Conservation (phyloP, 2,113 vertebrate genomes). For the Neopipo cinnamomea region DNA sequence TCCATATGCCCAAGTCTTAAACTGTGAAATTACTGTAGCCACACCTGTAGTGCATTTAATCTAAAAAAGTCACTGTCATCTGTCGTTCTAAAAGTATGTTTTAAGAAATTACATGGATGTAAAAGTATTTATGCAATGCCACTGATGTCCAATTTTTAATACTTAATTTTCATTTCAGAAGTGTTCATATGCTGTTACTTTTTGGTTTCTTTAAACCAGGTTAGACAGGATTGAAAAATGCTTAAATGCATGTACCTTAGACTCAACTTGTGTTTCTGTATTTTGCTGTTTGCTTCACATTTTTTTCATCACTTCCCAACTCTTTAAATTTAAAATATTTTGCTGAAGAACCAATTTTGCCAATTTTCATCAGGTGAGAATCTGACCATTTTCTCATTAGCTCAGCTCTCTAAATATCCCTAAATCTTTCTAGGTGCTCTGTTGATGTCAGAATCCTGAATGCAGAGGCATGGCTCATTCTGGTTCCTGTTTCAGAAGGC, state of each 20-base stretch:
- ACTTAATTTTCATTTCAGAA: not conserved
- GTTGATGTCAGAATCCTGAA: not conserved
- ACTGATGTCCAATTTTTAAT: not conserved
- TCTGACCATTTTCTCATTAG: not conserved
- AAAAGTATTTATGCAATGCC: not conserved
- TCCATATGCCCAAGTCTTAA: not conserved
- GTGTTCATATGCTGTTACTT: not conserved
- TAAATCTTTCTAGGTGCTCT: not conserved
- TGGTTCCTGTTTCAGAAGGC: not conserved
- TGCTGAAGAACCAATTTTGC: not conserved
- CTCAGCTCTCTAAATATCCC: not conserved
- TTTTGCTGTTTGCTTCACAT: not conserved
- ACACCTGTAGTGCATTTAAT: conserved; percentile 18
- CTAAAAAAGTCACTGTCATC: not conserved
- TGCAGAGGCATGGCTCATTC: not conserved
- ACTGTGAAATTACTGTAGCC: conserved; percentile 29
- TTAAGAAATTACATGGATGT: conserved; percentile 20
- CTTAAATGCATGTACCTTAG: not conserved
- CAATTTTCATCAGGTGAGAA: not conserved
- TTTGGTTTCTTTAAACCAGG: not conserved
- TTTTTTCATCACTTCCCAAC: not conserved
- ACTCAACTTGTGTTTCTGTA: not conserved
- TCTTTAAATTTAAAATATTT: not conserved
- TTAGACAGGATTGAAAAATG: not conserved
- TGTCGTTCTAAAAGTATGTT: conserved; percentile 9